Evolutionary conservation across 2,888 invertebrate species (phyloP).

Genomic region (Xylota segnis): DNA sequence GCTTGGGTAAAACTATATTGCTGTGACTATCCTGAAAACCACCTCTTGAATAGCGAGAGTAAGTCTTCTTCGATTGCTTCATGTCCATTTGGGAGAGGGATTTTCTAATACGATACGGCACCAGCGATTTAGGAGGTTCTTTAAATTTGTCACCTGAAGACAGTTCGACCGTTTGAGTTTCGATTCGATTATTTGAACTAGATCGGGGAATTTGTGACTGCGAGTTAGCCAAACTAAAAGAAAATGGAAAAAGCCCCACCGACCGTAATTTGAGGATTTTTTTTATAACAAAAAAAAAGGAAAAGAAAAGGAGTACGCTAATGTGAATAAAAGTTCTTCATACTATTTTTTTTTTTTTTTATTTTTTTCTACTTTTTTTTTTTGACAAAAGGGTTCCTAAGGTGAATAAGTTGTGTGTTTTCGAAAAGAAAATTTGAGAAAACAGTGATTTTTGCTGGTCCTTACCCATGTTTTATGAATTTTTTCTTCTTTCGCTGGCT

Average conservation of each 20-base stretch:
- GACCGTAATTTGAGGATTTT: conserved; percentile 51
- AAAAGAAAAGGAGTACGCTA: conserved; percentile 1
- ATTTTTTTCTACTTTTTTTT: not conserved
- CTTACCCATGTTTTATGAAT: conserved; percentile 40
- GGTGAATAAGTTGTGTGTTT: not conserved
- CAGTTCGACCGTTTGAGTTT: not conserved
- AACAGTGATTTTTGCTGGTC: conserved; percentile 30
- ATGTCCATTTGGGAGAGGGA: conserved; percentile 83
- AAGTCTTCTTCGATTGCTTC: conserved; percentile 76
- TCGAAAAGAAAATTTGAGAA: not conserved
- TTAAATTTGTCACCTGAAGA: conserved; percentile 30
- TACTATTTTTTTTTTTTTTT: conserved; percentile 15
- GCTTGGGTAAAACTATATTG: conserved; percentile 19
- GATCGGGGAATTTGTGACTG: conserved; percentile 63
- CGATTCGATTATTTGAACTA: conserved; percentile 21
- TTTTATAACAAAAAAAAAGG: not conserved
- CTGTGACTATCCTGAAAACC: conserved; percentile 13
- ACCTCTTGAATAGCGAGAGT: not conserved
- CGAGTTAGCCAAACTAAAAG: conserved; percentile 31
- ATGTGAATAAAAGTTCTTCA: conserved; percentile 4
- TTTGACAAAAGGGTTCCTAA: not conserved
- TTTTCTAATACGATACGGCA: conserved; percentile 78
- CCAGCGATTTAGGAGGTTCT: conserved; percentile 13
- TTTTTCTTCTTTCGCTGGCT: conserved; percentile 44
- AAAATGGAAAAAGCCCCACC: not conserved